phyloP scores from a whole-genome alignment of 2,888 invertebrate species.

The Biston stratarius region DNA sequence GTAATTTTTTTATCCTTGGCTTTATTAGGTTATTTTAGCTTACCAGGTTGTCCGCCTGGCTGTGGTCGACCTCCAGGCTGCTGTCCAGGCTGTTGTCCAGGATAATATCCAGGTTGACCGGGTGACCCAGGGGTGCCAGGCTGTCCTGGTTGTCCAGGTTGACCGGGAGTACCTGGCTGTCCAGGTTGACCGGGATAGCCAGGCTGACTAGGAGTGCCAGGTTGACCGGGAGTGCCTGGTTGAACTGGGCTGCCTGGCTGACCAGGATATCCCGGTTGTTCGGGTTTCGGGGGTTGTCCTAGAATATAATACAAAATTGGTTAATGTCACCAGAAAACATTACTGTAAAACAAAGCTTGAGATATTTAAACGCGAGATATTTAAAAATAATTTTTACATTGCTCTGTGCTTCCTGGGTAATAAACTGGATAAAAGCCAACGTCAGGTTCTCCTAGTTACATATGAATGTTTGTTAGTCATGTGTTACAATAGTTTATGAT shows the following conservation, averaged over 20 bases:
- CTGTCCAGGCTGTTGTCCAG: conserved; percentile 39
- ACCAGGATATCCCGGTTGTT: conserved; percentile 49
- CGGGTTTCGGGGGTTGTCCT: conserved; percentile 28
- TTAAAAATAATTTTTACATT: not conserved
- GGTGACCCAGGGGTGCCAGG: conserved; percentile 45
- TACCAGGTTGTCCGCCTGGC: too few relatives aligned
- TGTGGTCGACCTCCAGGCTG: conserved; percentile 44
- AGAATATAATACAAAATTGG: too few relatives aligned
- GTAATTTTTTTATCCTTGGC: too few relatives aligned
- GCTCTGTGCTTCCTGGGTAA: conserved; percentile 55
- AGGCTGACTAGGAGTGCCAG: conserved; percentile 47
- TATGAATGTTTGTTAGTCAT: too few relatives aligned
- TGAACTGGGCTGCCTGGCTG: conserved; percentile 36
- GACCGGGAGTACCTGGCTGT: not conserved
- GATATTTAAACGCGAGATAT: too few relatives aligned
- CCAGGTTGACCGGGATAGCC: conserved; percentile 43
- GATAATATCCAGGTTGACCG: conserved; percentile 45
- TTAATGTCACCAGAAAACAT: too few relatives aligned
- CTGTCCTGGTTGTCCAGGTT: not conserved
- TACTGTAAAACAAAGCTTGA: too few relatives aligned
- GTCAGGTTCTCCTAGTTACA: conserved; percentile 5
- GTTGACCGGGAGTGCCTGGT: conserved; percentile 50
- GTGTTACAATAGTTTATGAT: not conserved
- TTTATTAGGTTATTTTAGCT: too few relatives aligned
- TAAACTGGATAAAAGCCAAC: conserved; percentile 38